Conservation (phyloP, 1,140 invertebrate species). For the Halyomorpha halys region DNA sequence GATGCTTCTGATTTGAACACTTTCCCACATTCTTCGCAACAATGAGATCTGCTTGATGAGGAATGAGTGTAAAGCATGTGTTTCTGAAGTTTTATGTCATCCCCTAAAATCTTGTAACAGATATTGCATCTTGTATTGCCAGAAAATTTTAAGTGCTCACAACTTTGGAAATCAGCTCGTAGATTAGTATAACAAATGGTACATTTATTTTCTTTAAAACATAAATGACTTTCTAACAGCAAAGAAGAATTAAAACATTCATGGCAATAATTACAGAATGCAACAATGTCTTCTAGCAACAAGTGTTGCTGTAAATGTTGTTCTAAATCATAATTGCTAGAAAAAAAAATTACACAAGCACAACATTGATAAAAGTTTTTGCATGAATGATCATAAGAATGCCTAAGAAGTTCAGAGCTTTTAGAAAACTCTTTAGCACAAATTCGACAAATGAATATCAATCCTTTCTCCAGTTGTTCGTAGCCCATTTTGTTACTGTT, state of each 20-base stretch:
- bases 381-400: conserved; percentile 27
- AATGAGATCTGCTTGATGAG: conserved; percentile 17
- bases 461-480: too few relatives aligned
- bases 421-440: conserved; percentile 25
- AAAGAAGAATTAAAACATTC: too few relatives aligned
- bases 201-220: conserved; percentile 14
- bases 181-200: conserved; percentile 26
- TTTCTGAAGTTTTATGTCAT: conserved; percentile 28
- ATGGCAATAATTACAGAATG: too few relatives aligned
- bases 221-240: too few relatives aligned
- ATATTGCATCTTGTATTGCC: conserved; percentile 22
- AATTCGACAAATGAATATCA: conserved; percentile 15
- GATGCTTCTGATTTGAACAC: conserved; percentile 26
- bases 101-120: conserved; percentile 25
- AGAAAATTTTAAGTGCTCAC: conserved; percentile 27
- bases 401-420: conserved; percentile 20
- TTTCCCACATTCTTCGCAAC: conserved; percentile 30
- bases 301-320: conserved; percentile 14
- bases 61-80: conserved; percentile 23
- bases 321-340: conserved; percentile 20
- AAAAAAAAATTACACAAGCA: conserved; percentile 23
- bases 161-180: conserved; percentile 19
- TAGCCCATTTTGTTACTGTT: too few relatives aligned
- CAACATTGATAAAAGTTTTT: conserved; percentile 22
- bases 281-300: too few relatives aligned